Evolutionary conservation across 2,113 vertebrate species (phyloP), one percentile per base, ranked within the genome.

Genomic region (Leptosomus discolor): DNA sequence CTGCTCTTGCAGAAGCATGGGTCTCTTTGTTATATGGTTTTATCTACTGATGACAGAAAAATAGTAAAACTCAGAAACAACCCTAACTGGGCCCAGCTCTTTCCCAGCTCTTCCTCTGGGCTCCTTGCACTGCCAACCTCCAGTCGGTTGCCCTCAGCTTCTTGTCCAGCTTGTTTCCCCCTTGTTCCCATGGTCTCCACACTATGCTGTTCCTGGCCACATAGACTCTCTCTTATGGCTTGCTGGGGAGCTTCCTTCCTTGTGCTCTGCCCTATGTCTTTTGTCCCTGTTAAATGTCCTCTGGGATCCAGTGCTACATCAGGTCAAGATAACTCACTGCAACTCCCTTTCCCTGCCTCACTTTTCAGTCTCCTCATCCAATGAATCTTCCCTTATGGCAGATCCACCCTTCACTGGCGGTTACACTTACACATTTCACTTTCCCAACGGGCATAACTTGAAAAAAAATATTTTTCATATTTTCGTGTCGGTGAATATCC

Each of bases 111-210:
- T 65, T 83, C 37, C 19, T 48, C 54, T 51, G 36, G 12, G 26
- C 18, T 16, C 15, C 46, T 81, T 63, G 41, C 17, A 37, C 0
- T 0, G 19, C 7, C 54, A 68, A 2, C 21, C 45, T 71, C 13
- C 27, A 65, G 70, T 24, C 39, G 69, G 32, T 16, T 79, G 65
- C 8, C 51, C 30, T 17, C 39, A 63, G 3, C 12, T 57, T 48
- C 7, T 14, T 27, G 23, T 58, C 37, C 36, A 63, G 15, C 16
- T 50, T 23, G 11, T 76, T 88, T 26, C 14, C 61, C 19, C 21
- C 26, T 50, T 41, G 22, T 36, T 61, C 24, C 54, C 41, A 11
- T 26, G 24, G 24, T 37, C 23, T 78, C 26, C 27, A 39, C 23
- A 2, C 9, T 4, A 8, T 0, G 1, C 32, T 26, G 19, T 16